Percentiles rank a stretch among this genome's conserved stretches.
Conservation (phyloP, 2,113 vertebrate genomes). For the Hucho hucho region DNA sequence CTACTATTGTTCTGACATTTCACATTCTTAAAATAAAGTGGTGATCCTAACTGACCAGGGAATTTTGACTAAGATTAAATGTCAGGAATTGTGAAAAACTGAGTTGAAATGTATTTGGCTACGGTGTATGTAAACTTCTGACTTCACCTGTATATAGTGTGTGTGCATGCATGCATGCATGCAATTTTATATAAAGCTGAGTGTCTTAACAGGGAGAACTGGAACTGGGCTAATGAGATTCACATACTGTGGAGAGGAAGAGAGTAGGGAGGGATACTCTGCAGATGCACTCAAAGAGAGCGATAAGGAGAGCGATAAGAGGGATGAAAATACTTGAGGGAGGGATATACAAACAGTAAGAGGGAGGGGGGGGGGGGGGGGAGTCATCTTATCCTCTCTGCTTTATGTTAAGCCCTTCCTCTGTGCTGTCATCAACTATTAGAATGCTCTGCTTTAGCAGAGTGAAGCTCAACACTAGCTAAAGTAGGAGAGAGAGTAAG, state of each 20-base stretch:
- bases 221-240: conserved; percentile 54
- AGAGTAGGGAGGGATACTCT: neutral
- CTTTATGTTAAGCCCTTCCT: conserved; percentile 1
- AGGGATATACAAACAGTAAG: neutral
- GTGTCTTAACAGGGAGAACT: neutral
- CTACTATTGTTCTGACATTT: no score
- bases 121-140: no score
- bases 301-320: neutral
- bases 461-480: no score
- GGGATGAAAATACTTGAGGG: neutral
- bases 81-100: no score
- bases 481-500: no score
- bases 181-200: neutral
- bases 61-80: no score
- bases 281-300: no score
- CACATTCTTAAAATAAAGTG: no score
- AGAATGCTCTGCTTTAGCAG: neutral
- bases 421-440: conserved; percentile 19
- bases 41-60: no score
- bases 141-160: no score
- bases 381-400: neutral
- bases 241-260: neutral
- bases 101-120: no score
- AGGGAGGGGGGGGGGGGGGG: neutral
- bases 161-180: fast-evolving